phyloP scores from a whole-genome alignment of 2,888 invertebrate species.

The Nemotelus pantherinus region DNA sequence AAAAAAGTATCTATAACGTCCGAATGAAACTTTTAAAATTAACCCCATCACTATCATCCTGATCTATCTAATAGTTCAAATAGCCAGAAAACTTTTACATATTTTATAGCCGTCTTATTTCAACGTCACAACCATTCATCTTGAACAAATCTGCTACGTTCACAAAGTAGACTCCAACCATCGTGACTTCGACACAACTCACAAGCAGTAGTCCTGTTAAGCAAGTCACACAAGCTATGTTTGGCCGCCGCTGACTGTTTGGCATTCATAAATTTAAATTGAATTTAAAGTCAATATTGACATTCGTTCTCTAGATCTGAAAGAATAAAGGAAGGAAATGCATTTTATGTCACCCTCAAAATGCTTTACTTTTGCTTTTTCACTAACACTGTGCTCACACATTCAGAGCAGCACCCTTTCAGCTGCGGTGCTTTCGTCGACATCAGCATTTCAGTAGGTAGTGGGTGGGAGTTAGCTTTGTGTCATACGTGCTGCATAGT shows the following conservation, averaged over 20 bases:
- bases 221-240: neutral
- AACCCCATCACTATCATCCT: slow-evolving; percentile 2
- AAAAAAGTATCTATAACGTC: too few relatives aligned
- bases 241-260: slow-evolving; percentile 18
- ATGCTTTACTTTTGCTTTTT: slow-evolving; percentile 1
- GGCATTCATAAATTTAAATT: slow-evolving; percentile 40
- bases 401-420: too few relatives aligned
- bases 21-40: neutral
- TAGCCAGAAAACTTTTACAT: slow-evolving; percentile 1
- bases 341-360: slow-evolving; percentile 36
- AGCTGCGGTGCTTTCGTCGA: neutral
- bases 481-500: neutral
- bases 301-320: slow-evolving; percentile 7
- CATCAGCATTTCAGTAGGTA: neutral
- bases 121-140: slow-evolving; percentile 18
- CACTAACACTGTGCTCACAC: too few relatives aligned
- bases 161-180: neutral
- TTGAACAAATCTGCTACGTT: slow-evolving; percentile 16
- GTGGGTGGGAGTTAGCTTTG: too few relatives aligned
- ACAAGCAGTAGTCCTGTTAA: neutral
- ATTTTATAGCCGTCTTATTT: slow-evolving; percentile 7
- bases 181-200: neutral
- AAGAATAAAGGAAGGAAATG: slow-evolving; percentile 30
- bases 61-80: slow-evolving; percentile 1
- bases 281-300: slow-evolving; percentile 40